Percentiles rank a stretch among this genome's conserved stretches.
Evolutionary conservation across 2,888 invertebrate genomes (phyloP).

Genomic region (Steinernema scapterisci): DNA sequence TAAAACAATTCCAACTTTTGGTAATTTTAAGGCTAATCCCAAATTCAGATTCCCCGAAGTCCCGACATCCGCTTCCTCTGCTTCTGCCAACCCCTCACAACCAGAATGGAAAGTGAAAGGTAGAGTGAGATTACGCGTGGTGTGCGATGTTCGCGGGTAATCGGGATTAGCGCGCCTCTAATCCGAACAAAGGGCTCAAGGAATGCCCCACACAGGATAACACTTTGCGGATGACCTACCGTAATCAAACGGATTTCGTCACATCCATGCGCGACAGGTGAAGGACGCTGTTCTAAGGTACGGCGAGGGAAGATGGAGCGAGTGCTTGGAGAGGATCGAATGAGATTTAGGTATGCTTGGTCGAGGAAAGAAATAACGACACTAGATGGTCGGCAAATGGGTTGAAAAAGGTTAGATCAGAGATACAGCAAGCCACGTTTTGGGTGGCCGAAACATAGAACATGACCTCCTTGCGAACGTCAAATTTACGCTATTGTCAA

Average conservation of each 20-base stretch:
- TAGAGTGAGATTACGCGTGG: constrained; percentile 1
- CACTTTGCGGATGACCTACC: constrained; percentile 29
- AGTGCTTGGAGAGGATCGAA: background rate
- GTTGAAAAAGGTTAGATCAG: too few relatives aligned
- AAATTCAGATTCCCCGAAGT: too few relatives aligned
- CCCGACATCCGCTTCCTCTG: too few relatives aligned
- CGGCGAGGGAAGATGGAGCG: background rate
- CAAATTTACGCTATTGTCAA: too few relatives aligned
- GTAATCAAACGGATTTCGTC: constrained; percentile 6
- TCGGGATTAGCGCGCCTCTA: constrained; percentile 11
- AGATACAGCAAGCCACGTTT: too few relatives aligned
- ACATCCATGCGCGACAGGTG: constrained; percentile 2
- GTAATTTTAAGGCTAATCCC: too few relatives aligned
- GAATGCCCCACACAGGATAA: background rate
- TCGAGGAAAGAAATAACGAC: too few relatives aligned
- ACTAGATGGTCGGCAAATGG: too few relatives aligned
- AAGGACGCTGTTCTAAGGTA: background rate
- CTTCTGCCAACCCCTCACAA: background rate
- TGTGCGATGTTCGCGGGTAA: constrained; percentile 24
- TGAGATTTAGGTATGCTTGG: too few relatives aligned
- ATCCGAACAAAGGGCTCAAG: constrained; percentile 21
- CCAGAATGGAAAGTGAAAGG: background rate
- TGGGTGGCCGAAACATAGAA: too few relatives aligned
- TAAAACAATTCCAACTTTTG: too few relatives aligned
- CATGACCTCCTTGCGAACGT: too few relatives aligned